Evolutionary conservation across 2,888 invertebrate species (phyloP).

Genomic region (Rhopalosiphum nymphaeae): DNA sequence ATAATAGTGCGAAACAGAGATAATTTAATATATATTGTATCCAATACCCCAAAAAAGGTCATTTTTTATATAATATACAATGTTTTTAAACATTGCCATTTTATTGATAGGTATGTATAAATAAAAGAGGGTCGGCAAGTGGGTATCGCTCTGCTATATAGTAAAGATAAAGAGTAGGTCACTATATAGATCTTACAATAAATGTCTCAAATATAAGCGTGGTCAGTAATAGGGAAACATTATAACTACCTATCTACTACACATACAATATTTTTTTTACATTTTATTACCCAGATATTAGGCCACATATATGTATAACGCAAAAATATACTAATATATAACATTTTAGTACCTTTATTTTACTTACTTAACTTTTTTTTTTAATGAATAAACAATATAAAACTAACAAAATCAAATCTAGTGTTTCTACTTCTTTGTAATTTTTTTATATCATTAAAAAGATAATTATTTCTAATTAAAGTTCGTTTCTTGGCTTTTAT

Average conservation of each 20-base stretch:
- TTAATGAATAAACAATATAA: too few species aligned
- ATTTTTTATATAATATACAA: neutral
- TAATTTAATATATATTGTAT: too few species aligned
- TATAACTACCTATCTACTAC: neutral
- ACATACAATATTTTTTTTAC: neutral
- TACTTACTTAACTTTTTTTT: too few species aligned
- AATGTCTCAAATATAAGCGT: neutral
- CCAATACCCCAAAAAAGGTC: conserved; percentile 10
- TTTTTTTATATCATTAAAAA: too few species aligned
- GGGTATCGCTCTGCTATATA: too few species aligned
- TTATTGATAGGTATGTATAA: neutral
- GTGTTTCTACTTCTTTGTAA: too few species aligned
- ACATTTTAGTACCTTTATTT: too few species aligned
- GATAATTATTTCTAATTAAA: too few species aligned
- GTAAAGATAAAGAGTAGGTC: too few species aligned
- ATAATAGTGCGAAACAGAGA: too few species aligned
- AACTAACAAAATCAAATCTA: too few species aligned
- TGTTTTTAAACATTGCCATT: neutral
- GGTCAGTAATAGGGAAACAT: neutral
- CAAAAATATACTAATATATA: neutral
- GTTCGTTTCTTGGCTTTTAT: neutral
- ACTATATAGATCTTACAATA: neutral
- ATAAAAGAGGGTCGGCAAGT: too few species aligned
- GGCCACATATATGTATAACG: neutral
- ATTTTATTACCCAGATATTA: neutral